Evolutionary conservation across 2,113 vertebrate genomes (phyloP), one percentile per base, ranked within the genome.

Genomic region (Tupaia chinensis): DNA sequence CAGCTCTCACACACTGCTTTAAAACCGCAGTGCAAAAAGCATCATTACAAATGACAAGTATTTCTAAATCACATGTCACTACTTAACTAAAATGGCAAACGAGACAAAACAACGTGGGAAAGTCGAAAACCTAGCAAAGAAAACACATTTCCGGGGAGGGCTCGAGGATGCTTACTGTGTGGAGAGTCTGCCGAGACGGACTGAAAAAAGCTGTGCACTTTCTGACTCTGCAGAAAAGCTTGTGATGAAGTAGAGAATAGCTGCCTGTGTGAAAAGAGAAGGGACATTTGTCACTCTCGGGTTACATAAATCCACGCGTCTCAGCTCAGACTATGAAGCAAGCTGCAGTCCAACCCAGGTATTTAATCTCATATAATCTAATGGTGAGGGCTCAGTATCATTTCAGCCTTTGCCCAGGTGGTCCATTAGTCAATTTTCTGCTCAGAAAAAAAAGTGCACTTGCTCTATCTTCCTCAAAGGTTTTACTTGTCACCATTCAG

Each of bases 181-280:
- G 98, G 97, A 91, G 98, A 98, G 96, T 99, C 99, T 32, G 98
- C 98, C 27, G 99, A 99, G 85, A 99, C 98, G 95, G 99, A 98
- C 63, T 98, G 99, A 97, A 99, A 99, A 98, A 99, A 99, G 98
- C 98, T 98, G 98, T 99, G 99, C 34, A 99, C 99, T 97, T 98
- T 99, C 77, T 98, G 99, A 97, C 98, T 99, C 98, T 99, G 99
- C 83, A 99, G 99, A 97, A 99, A 99, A 97, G 99, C 98, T 95
- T 99, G 98, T 0, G 99, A 99, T 56, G 99, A 99, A 70, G 99
- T 99, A 95, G 99, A 98, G 98, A 99, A 99, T 97, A 99, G 98
- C 98, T 99, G 99, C 98, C 99, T 99, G 97, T 66, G 98, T 72
- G 89, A 56, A 66, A 96, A 98, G 66, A 61, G 19, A 97, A 53